Evolutionary conservation across 2,113 vertebrate genomes (phyloP), one percentile per base, ranked within the genome.

Genomic region (Chamaetylas fuelleborni): DNA sequence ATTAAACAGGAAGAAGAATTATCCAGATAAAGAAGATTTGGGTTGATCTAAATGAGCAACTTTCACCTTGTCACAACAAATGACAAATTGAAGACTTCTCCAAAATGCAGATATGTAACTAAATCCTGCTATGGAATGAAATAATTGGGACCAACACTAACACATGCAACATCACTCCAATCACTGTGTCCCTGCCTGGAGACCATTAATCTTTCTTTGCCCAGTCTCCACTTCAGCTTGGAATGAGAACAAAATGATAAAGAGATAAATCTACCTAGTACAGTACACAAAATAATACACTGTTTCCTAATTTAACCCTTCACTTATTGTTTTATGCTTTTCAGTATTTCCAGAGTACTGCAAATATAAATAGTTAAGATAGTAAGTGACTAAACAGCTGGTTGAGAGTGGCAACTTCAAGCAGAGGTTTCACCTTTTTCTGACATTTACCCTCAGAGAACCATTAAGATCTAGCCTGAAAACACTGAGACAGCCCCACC

Each of bases 231-330:
- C 16, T 80, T 77, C 36, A 61, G 26, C 40, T 24, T 50, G 28
- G 34, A 95, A 81, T 16, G 17, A 86, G 69, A 53, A 78, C 17
- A 94, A 94, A 80, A 91, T 42, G 29, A 93, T 87, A 81, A 78
- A 86, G 80, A 74, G 25, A 81, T 43, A 81, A 91, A 78, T 60
- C 60, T 53, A 77, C 31, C 45, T 10, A 60, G 56, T 26, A 71
- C 38, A 76, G 36, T 10, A 67, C 43, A 82, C 19, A 43, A 56
- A 38, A 82, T 13, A 93, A 53, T 22, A 42, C 3, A 34, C 2
- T 12, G 9, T n/a, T 80, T 73, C 25, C 51, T 73, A 77, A 82
- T 72, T 90, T 80, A 92, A 88, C 50, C 24, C 67, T 88, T 66
- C 33, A 47, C 24, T 69, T 62, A 64, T 33, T 19, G 24, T 36